Base-by-base conservation (phyloP, 2,888 invertebrate genomes). In the Nomada ruficornis region DNA sequence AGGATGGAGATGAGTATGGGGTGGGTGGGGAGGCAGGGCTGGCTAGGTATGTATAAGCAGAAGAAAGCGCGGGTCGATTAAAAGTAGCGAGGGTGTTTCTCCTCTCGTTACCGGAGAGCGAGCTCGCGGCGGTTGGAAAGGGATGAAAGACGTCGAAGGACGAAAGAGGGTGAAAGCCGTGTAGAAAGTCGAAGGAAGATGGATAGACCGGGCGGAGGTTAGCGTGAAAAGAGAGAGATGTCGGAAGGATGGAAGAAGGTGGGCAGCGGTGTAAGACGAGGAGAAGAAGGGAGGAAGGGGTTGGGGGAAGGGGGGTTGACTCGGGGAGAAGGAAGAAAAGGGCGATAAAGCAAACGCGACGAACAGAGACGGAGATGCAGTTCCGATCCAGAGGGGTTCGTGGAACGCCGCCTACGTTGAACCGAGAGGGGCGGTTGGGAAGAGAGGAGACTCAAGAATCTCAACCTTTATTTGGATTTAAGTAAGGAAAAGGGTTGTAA, bases 21-120 rank as follows among this genome's bases (percentile, higher is more conserved):
- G 83, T 64, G 78, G 77, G 71, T 76, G 78, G 71, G 86, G 77
- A 83, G 85, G 69, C 50, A 80, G 86, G 90, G 88, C 88, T 86
- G 92, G 90, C 90, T 92, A 91, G 92, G 93, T 92, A 93, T 93
- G 93, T 93, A 93, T 93, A 92, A 93, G 93, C 93, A 92, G 92
- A 93, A 93, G 94, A 94, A 93, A 94, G 93, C 94, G 92, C 92
- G 94, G 94, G 94, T 94, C 94, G 94, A 94, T 94, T 94, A 94
- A 94, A 94, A 94, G 94, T 94, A 94, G 94, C 94, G 93, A 94
- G 93, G 93, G 94, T 94, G 93, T 94, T 94, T 94, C 94, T 94
- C 93, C 93, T 93, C 94, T 94, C 93, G 94, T 94, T 94, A 94
- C 93, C 91, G 90, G 89, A 90, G 91, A 91, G 90, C 82, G 87